Evolutionary conservation across 2,888 invertebrate species (phyloP), one percentile per base, ranked within the genome.

Genomic region (Caenorhabditis parvicauda): DNA sequence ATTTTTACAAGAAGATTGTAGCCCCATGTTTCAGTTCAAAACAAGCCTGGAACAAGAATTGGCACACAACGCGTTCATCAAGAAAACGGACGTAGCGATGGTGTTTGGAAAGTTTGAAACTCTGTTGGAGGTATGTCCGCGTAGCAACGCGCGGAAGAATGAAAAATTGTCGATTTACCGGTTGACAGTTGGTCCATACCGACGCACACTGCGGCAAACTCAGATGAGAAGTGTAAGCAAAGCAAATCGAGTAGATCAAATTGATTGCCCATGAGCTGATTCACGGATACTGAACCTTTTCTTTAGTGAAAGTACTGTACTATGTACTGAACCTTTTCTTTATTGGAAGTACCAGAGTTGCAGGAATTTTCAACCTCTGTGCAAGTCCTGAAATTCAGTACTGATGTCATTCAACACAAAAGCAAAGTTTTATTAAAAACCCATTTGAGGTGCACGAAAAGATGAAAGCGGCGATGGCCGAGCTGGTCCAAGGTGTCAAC

Each of bases 31-130:
- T 22, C 87, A 91, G 84, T 95, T 94, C 83, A 93, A 93, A 84
- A 89, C 89, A 81, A 91, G 92, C 21, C 84, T 95, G 61, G 95
- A 96, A 83, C 89, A 89, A 76, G 88, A 89, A 84, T 87, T 88
- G 3, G 90, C 90, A 80, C 88, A 88, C 49, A 89, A 88, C 75
- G 87, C 87, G 35, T 59, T 83, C 17, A 76, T 84, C 54, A 76
- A 76, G 3, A 76, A 79, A 28, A 51, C 55, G 4, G 69, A 73
- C 39, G 60, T 63, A 7, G 55, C 54, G n/a, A 38, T 55, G 28
- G 70, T 77, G 39, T 77, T 77, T 27, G 62, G 63, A 32, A 72
- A 72, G 54, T 53, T 77, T 29, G 89, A 91, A 68, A 90, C 92
- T 64, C 94, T 98, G 81, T 90, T 91, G 82, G 63, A 63, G 25